These are phyloP conservation scores for Acrocyrtus sp. DNA, from an alignment of 2,888 invertebrate genomes.

Conservation along the genomic window DNA sequence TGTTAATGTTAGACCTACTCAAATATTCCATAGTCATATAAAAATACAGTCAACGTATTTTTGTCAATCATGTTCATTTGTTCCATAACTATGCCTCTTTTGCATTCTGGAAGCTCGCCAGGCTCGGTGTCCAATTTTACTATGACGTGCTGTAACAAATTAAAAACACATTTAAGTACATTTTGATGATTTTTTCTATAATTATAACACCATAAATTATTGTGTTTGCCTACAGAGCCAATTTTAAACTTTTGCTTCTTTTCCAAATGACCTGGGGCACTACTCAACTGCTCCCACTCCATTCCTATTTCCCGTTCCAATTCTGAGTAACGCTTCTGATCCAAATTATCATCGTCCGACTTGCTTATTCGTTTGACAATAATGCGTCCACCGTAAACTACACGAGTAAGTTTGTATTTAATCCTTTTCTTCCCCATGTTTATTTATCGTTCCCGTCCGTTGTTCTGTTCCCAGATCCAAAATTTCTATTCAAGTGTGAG, in stretches of 20 bases:
- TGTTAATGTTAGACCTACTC: too few relatives aligned
- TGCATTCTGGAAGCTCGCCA: too few relatives aligned
- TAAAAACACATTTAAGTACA: too few relatives aligned
- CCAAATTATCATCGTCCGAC: too few relatives aligned
- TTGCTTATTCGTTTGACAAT: background rate
- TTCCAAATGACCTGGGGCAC: background rate
- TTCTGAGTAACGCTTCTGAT: background rate
- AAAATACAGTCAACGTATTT: constrained; percentile 13
- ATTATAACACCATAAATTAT: too few relatives aligned
- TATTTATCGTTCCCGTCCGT: background rate
- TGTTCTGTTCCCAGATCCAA: too few relatives aligned
- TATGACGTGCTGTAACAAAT: constrained; percentile 15
- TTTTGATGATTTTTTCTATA: too few relatives aligned
- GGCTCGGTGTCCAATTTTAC: too few relatives aligned
- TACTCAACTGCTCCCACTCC: background rate
- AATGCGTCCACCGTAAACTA: background rate
- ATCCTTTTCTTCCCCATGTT: constrained; percentile 1
- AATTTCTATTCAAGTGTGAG: too few relatives aligned
- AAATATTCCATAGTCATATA: constrained; percentile 16
- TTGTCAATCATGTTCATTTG: too few relatives aligned
- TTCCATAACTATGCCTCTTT: too few relatives aligned
- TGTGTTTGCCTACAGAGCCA: constrained; percentile 16
- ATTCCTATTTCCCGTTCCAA: background rate
- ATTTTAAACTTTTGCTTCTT: background rate
- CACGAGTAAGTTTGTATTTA: background rate